Percentiles rank a stretch among this genome's conserved stretches.
These are phyloP conservation scores for Pitta sordida DNA, from an alignment of 2,113 vertebrate genomes.

Conservation along the genomic window DNA sequence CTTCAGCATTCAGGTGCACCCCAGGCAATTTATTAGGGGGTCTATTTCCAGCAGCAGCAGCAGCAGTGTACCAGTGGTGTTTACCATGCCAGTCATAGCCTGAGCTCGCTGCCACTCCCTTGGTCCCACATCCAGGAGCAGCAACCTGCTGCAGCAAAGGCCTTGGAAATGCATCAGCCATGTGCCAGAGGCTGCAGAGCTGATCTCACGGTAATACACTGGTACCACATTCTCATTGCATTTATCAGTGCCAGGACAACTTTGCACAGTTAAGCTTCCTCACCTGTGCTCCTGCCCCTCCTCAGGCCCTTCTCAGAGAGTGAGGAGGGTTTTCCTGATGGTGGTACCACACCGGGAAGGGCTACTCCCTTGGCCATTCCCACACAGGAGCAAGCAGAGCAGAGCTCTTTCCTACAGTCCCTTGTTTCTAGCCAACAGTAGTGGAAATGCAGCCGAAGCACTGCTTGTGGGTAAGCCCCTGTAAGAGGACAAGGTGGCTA, in stretches of 20 bases:
- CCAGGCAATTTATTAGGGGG: not conserved
- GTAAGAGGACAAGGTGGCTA: not conserved
- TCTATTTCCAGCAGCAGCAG: not conserved
- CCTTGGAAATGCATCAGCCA: rapidly evolving
- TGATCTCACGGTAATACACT: not conserved
- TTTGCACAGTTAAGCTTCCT: not conserved
- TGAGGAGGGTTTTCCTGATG: not conserved
- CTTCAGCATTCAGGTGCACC: not conserved
- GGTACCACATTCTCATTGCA: not conserved
- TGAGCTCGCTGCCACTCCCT: not conserved
- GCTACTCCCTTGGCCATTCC: rapidly evolving
- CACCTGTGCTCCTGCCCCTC: not conserved
- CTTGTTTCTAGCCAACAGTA: not conserved
- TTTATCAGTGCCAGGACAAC: not conserved
- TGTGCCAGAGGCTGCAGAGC: not conserved
- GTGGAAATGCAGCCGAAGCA: not conserved
- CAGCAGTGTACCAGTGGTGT: not conserved
- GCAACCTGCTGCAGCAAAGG: not conserved
- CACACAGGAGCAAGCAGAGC: not conserved
- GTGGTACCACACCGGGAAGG: not conserved
- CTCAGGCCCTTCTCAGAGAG: rapidly evolving
- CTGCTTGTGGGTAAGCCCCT: not conserved
- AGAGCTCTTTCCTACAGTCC: not conserved
- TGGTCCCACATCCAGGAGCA: rapidly evolving
- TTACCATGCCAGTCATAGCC: not conserved